Base-by-base conservation (phyloP, 2,113 vertebrate species). In the Microcebus murinus region DNA sequence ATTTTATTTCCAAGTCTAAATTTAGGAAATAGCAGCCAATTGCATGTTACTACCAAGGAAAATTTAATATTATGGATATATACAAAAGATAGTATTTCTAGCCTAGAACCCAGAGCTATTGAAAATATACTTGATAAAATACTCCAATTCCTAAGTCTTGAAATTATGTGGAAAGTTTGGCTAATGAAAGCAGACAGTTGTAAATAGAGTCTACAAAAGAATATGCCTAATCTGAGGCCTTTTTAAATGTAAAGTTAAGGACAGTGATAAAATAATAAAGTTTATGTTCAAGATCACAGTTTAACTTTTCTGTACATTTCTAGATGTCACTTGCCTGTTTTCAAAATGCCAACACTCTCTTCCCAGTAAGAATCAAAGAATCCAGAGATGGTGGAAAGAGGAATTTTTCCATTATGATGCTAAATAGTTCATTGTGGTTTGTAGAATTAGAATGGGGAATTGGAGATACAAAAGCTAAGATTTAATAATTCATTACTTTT, bases 81-180 rank as follows among this genome's bases (percentile, higher is more conserved):
- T 3, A 50, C 67, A 77, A 84, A 73, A 87, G 39, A 57, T 71
- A n/a, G 81, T 48, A 83, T 61, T 92, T 39, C 65, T 96, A 68
- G 57, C n/a, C 31, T 87, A 50, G 36, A 91, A 42, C 36, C 11
- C 65, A 63, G 9, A 81, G 50, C 63, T 94, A 31, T 88, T 91
- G 50, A 87, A 92, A 95, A 84, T 96, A 81, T 73, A 73, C 48
- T 90, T 82, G 21, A 71, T 92, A 88, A 92, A 90, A 73, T 73
- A 87, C 90, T 96, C 59, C 18, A 96, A 3, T 67, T 90, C 70
- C 80, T 70, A 55, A 90, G 39, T 34, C 31, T 93, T 88, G 57
- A 90, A 92, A 93, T 87, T 88, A 74, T 81, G 84, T 88, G 80
- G 79, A 80, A 68, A 80, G 71, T 79, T 82, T 97, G 93, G 14